A percentile compares a stretch with the other conserved stretches of the same genome.
Conservation (phyloP, 2,888 invertebrate species). For the Acanthopleura granulata region DNA sequence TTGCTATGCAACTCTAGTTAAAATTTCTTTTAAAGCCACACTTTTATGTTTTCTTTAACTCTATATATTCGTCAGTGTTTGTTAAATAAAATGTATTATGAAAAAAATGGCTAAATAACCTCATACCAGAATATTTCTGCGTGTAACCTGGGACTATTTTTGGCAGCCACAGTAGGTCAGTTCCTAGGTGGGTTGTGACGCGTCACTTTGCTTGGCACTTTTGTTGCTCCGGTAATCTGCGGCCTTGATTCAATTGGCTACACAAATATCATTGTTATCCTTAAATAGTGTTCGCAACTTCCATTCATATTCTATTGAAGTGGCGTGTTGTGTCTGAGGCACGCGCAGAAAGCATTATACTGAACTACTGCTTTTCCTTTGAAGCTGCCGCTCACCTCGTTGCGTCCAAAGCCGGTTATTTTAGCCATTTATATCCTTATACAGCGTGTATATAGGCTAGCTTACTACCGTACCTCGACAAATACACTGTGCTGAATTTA, state of each 20-base stretch:
- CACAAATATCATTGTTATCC: background rate
- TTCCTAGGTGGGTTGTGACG: background rate
- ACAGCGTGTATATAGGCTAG: no score
- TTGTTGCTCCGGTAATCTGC: conserved; percentile 18
- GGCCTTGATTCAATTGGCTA: conserved; percentile 13
- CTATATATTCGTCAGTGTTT: no score
- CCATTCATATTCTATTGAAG: conserved; percentile 2
- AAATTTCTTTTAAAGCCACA: no score
- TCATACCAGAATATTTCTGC: background rate
- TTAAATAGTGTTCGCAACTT: conserved; percentile 7
- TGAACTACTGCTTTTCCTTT: no score
- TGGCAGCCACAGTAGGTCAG: background rate
- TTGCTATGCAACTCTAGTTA: background rate
- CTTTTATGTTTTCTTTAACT: no score
- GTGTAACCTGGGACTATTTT: conserved; percentile 7
- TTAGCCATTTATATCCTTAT: no score
- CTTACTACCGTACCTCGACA: no score
- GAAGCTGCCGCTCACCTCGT: no score
- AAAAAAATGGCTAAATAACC: no score
- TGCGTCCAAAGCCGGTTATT: no score
- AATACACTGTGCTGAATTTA: no score
- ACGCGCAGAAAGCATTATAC: background rate
- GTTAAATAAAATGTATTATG: no score
- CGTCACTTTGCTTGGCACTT: conserved; percentile 13
- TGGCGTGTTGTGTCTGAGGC: conserved; percentile 2